Evolutionary conservation across 2,797 vertebrate species (phyloP), one percentile per base, ranked within the genome.

Genomic region (Takifugu rubripes): DNA sequence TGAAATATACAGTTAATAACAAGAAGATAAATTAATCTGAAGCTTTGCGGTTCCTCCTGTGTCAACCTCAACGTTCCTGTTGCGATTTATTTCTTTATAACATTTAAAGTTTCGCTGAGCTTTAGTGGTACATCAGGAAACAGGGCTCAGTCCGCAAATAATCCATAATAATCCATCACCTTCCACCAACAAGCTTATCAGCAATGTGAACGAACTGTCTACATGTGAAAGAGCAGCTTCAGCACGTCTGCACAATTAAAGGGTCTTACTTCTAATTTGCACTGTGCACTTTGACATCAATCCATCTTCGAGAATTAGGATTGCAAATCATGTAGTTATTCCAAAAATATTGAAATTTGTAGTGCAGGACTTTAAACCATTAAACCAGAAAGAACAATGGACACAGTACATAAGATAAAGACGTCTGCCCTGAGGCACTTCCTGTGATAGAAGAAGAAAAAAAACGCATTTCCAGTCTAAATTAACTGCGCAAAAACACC

Each of bases 381-480:
- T 54, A 61, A 68, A 63, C 52, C 27, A 65, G 47, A 47, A 49
- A 56, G 16, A 49, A 61, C 10, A 4, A 31, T 75, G 66, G 66
- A 67, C 64, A 85, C 79, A 79, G 77, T 74, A 83, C 71, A 78
- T 69, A 54, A 65, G 63, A 76, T 78, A 63, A 79, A 77, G 6
- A 55, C 64, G 70, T 70, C 76, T 84, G 86, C 85, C 87, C 79
- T 84, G 80, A 90, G 84, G 87, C 87, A 86, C 85, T 83, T 84
- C 68, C 69, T 59, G 60, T 85, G 80, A 70, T 75, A 64, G 79
- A 79, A 74, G 7, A 67, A 72, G 11, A 61, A 80, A 83, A 79
- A 77, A 73, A 82, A 63, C 70, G 74, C 67, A 68, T 64, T 68
- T 69, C 57, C 53, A 60, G 59, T 74, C 43, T 48, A 56, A 69